A percentile compares a stretch with the other conserved stretches of the same genome.
Conservation (phyloP, 92 coral and sea anemone genomes). For the Palythoa grandiflora region DNA sequence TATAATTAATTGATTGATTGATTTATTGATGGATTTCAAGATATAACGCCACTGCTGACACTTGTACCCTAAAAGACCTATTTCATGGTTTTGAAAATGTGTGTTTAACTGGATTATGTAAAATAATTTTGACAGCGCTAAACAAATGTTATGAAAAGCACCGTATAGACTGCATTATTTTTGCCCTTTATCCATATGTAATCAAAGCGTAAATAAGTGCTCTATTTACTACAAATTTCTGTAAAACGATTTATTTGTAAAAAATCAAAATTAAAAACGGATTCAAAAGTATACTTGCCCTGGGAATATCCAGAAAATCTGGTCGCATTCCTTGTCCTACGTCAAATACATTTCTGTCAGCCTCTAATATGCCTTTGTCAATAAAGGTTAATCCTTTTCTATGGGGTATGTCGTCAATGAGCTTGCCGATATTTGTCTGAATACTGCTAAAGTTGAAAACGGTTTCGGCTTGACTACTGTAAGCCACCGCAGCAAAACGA, state of each 20-base stretch:
- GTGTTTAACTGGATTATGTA: too few relatives aligned
- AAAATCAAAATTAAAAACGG: background rate
- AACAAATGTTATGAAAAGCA: too few relatives aligned
- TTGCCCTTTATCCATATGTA: too few relatives aligned
- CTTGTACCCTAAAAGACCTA: too few relatives aligned
- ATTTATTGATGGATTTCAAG: too few relatives aligned
- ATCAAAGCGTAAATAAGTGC: too few relatives aligned
- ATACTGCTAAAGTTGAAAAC: background rate
- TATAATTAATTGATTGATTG: too few relatives aligned
- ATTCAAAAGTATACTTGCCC: background rate
- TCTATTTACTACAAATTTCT: too few relatives aligned
- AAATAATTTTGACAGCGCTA: too few relatives aligned
- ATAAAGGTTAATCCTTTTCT: constrained; percentile 18
- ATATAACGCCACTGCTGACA: too few relatives aligned
- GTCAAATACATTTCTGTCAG: constrained; percentile 8
- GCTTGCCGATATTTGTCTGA: background rate
- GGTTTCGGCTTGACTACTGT: constrained; percentile 15
- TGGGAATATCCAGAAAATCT: background rate
- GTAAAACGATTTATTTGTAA: background rate
- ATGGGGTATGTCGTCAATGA: background rate
- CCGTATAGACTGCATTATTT: too few relatives aligned
- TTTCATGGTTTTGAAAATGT: too few relatives aligned
- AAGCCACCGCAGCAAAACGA: constrained; percentile 26
- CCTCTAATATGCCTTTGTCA: constrained; percentile 6
- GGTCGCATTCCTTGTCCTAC: constrained; percentile 17